Evolutionary conservation across 1,140 invertebrate genomes (phyloP), one percentile per base, ranked within the genome.

Genomic region (Lordiphosa clarofinis): DNA sequence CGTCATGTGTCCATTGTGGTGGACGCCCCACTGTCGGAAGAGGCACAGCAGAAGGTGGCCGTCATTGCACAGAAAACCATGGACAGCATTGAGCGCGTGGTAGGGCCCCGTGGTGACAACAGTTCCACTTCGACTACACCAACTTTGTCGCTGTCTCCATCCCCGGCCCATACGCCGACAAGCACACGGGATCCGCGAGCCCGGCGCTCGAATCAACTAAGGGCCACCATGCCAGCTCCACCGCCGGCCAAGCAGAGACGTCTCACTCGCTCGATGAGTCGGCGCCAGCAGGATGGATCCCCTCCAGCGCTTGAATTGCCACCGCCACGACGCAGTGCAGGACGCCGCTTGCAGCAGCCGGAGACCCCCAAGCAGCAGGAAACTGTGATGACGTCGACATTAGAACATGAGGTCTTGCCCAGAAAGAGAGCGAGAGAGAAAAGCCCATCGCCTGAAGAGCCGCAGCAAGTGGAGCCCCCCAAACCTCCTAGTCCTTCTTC

Each of bases 101-200:
- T 81, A 0, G 56, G 71, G n/a, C 57, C 75, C 13, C 35, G 35
- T 10, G 21, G 40, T 10, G 21, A 31, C 12, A 33, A 13, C n/a
- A 59, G 38, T 7, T 53, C 58, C 15, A 59, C 33, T 5, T 47
- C 61, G 10, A 21, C 35, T 0, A 11, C 19, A 11, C 37, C 40
- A 9, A 2, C 28, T 3, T 5, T 24, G 21, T 31, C 28, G 1
- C 8, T 31, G 7, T 31, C 6, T 7, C 7, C 28, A 1, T 31
- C 43, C 24, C 24, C 24, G 28, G 24, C 11, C 5, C 24, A 31
- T 7, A 33, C 35, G 9, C 40, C 39, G 37, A 1, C 35, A 3
- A 39, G 15, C 10, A n/a, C 54, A 1, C 92, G 92, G 38, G 91
- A 90, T 91, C 93, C 90, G 89, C 93, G 90, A 72, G 89, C 57